Base-by-base conservation (phyloP, 2,797 vertebrate genomes). In the Sphaeramia orbicularis region DNA sequence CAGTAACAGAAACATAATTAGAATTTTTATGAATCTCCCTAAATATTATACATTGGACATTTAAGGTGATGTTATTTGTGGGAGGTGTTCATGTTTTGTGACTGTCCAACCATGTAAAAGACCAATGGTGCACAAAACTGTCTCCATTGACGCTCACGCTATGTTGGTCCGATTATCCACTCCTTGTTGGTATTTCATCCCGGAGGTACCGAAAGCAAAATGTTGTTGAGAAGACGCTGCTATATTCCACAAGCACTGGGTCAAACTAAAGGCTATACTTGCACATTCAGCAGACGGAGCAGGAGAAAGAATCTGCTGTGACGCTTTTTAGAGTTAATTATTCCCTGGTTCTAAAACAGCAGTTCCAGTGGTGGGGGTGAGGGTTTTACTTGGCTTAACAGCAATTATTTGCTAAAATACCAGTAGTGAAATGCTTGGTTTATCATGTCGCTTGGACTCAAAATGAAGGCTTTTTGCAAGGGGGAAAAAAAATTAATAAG, bases 311-410 rank as follows among this genome's bases (percentile, higher is more conserved):
- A 68, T 60, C 58, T 43, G 21, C 43, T 51, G 51, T 81, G 80
- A 80, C 77, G 78, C 60, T 62, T 81, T n/a, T 48, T 56, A 81
- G 71, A 79, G 56, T 65, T 74, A 89, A 91, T 88, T 84, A 86
- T 60, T 75, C 58, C 10, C 21, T 18, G 21, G 43, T 61, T 76
- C 50, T 71, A 27, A 71, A 64, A 73, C 50, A 36, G 63, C 24
- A 10, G 52, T 47, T 70, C 7, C 67, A 63, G 53, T 56, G 37
- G 21, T 18, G 45, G 19, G 15, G 51, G 38, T 56, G 36, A 66
- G 9, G 15, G 53, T 69, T 83, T 74, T 65, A 74, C 67, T 83
- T 56, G 49, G 52, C 72, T 78, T 64, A 77, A 59, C 72, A 50
- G 78, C 80, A 85, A 81, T 86, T 84, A 87, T 81, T 74, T 80